Evolutionary conservation across 1,140 invertebrate species (phyloP), one percentile per base, ranked within the genome.

Genomic region (Nephila pilipes): DNA sequence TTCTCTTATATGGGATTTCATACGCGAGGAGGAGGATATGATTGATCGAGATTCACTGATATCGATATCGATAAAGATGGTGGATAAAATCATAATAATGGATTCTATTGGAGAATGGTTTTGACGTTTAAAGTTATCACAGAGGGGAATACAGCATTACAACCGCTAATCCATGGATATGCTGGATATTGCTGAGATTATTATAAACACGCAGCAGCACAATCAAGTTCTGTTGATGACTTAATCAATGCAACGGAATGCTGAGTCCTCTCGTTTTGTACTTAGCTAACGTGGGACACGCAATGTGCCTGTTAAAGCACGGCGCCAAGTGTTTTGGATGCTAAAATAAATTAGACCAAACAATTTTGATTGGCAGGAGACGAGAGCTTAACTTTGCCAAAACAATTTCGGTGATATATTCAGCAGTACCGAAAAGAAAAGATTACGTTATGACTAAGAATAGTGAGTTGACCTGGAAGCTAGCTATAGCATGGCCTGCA

Each of bases 161-260:
- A 65, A 2, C 25, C 14, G 63, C 63, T 2, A 12, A 25, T 25
- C n/a, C 10, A 25, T 14, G 63, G 63, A 65, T 95, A 95, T 87
- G 95, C 95, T 38, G 95, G 12, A 95, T 93, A 95, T 96, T 14
- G 95, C 95, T n/a, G 95, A 95, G 85, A 85, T 95, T 10, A 95
- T 96, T 85, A 6, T 90, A 20, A 75, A 79, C 22, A 79, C 10
- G 5, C 6, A 65, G 0, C n/a, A 25, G 25, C 22, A n/a, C 0
- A 65, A 25, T 14, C 22, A 0, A 5, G 3, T 8, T 2, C 22
- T 16, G 10, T 14, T 18, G 18, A 58, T 2, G 63, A 65, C 22
- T 29, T 65, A n/a, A 25, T 29, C 10, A 65, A 65, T 12, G 63
- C 63, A 29, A 65, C 0, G n/a, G 22, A 65, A 65, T 65, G 46